Evolutionary conservation across 1,140 invertebrate species (phyloP), one percentile per base, ranked within the genome.

Genomic region (Drosophila pandora): DNA sequence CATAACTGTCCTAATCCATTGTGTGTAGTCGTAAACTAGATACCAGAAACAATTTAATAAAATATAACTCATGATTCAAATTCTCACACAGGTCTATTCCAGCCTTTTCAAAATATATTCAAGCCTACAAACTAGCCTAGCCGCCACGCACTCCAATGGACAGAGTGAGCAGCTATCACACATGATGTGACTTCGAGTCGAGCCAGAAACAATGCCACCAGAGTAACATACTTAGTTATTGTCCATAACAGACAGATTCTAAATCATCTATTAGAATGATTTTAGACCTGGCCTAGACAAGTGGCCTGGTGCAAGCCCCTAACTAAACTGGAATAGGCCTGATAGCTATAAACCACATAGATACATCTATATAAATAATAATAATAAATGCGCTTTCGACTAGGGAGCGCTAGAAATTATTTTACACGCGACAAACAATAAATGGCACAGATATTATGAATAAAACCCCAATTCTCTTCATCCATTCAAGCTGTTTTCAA

Each of bases 401-500:
- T 52, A 50, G 78, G 70, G 68, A 22, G 67, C 45, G 30, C 65
- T 61, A 13, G 30, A 57, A 63, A 34, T 57, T 76, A 59, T 55
- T 74, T 74, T 67, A 74, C 72, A 76, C 50, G 69, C 60, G 68
- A 76, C 43, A 87, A 83, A 71, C 75, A 75, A 81, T 85, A 85
- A 85, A 85, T 82, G 70, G 82, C 82, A 85, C 82, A 85, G 71
- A 75, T 70, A 69, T 69, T 68, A 69, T 49, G 58, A 78, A 84
- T 84, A 76, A 53, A 63, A 68, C 23, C 30, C 23, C 69, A 47
- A 52, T 23, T 45, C 57, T 12, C 22, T 22, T 50, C 39, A 41
- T 17, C 3, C 3, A 60, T 54, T 13, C 0, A 3, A 10, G 13
- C 37, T 23, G 43, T 54, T 47, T 32, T 30, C 2, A 3, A 37